Conservation (phyloP, 2,797 vertebrate species). For the Novumbra hubbsi region DNA sequence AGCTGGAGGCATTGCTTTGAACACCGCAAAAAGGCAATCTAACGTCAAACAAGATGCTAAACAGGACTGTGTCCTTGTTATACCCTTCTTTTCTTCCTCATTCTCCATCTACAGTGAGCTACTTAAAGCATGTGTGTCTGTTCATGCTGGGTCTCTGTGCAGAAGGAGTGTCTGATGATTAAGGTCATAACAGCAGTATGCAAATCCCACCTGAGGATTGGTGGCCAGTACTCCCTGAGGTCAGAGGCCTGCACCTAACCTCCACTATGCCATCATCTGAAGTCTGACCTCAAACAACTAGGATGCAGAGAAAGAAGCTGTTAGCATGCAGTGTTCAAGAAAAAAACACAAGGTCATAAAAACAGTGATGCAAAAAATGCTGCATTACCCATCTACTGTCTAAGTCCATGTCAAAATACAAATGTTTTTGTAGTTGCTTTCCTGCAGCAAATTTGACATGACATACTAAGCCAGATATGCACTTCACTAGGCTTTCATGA, state of each 20-base stretch:
- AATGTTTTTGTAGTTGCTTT: background rate
- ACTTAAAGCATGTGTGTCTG: background rate
- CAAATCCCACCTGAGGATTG: constrained; percentile 8
- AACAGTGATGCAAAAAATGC: background rate
- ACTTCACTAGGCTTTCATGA: background rate
- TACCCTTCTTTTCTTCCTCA: background rate
- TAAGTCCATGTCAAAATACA: background rate
- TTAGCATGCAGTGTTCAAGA: background rate
- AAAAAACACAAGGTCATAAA: background rate
- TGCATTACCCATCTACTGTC: background rate
- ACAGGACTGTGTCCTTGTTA: background rate
- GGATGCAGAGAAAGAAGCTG: background rate
- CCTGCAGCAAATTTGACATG: background rate
- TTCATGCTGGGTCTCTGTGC: background rate
- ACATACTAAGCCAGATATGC: background rate
- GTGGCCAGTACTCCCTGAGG: background rate
- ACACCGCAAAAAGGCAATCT: background rate
- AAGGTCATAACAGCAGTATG: background rate
- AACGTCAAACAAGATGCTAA: background rate
- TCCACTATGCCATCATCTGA: background rate
- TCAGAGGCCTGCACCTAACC: background rate
- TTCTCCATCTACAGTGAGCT: background rate
- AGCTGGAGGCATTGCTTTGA: background rate
- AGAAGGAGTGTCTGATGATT: background rate
- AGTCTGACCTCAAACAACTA: background rate